phyloP scores from a whole-genome alignment of 2,113 vertebrate genomes.

The Equus quagga region DNA sequence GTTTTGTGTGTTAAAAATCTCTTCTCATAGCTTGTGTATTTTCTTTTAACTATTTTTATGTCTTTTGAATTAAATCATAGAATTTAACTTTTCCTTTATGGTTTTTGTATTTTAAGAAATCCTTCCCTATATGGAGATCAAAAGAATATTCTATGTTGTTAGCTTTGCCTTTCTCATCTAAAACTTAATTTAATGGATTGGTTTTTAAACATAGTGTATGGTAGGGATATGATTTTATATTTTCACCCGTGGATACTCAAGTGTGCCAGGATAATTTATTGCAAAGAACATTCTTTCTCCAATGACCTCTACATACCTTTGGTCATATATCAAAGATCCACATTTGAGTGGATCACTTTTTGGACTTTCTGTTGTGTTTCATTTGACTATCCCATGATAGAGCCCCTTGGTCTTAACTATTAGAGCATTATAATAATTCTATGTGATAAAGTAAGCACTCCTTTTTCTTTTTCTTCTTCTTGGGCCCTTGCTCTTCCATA shows the following conservation, averaged over 20 bases:
- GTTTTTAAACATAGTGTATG: background rate
- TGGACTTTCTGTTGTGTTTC: background rate
- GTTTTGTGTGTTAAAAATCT: background rate
- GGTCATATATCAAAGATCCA: background rate
- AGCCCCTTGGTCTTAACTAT: background rate
- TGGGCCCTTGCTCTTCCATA: background rate
- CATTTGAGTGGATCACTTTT: background rate
- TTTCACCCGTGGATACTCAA: background rate
- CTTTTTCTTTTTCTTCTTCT: background rate
- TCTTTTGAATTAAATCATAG: conserved; percentile 31
- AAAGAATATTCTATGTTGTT: background rate
- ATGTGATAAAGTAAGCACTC: background rate
- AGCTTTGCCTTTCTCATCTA: conserved; percentile 24
- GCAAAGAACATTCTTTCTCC: background rate
- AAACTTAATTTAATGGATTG: background rate
- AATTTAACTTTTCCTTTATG: background rate
- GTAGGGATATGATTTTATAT: background rate
- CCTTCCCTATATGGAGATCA: background rate
- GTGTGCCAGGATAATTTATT: background rate
- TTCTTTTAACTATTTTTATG: conserved; percentile 19
- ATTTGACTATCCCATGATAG: background rate
- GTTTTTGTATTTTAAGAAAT: conserved; percentile 7
- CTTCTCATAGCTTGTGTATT: background rate
- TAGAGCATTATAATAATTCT: background rate
- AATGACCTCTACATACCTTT: background rate